A percentile compares a stretch with the other conserved stretches of the same genome.
Evolutionary conservation across 1,140 invertebrate genomes (phyloP).

Genomic region (Aphidius gifuensis): DNA sequence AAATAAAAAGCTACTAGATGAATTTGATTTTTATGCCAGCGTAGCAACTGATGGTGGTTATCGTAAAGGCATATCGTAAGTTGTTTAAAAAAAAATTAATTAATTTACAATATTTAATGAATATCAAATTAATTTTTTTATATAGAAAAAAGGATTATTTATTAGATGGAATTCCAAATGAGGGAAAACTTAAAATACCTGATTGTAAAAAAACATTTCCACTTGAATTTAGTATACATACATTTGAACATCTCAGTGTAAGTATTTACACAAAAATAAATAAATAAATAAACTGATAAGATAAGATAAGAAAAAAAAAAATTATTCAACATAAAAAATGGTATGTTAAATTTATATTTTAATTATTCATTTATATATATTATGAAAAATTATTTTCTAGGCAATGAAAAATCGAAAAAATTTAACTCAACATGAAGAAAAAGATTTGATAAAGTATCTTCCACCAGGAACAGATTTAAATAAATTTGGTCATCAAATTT

Average conservation of each 20-base stretch:
- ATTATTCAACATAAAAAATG: no score
- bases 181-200: slow-evolving; percentile 53
- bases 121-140: slow-evolving; percentile 13
- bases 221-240: slow-evolving; percentile 72
- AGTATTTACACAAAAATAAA: slow-evolving; percentile 27
- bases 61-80: slow-evolving; percentile 46
- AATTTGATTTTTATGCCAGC: slow-evolving; percentile 71
- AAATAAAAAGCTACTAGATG: slow-evolving; percentile 61
- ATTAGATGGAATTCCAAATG: slow-evolving; percentile 32
- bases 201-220: slow-evolving; percentile 65
- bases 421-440: slow-evolving; percentile 64
- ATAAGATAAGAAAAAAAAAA: not conserved
- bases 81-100: slow-evolving; percentile 1
- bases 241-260: slow-evolving; percentile 79
- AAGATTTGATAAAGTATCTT: slow-evolving; percentile 62
- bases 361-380: no score
- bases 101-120: not conserved
- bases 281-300: slow-evolving; percentile 1
- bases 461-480: slow-evolving; percentile 62
- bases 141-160: slow-evolving; percentile 42
- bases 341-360: no score
- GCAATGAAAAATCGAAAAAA: slow-evolving; percentile 65
- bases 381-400: slow-evolving; percentile 39
- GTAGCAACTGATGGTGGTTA: slow-evolving; percentile 56
- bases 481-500: slow-evolving; percentile 66